Percentiles rank a stretch among this genome's conserved stretches.
Conservation (phyloP, 1,140 invertebrate species). For the Rhopalosiphum padi region DNA sequence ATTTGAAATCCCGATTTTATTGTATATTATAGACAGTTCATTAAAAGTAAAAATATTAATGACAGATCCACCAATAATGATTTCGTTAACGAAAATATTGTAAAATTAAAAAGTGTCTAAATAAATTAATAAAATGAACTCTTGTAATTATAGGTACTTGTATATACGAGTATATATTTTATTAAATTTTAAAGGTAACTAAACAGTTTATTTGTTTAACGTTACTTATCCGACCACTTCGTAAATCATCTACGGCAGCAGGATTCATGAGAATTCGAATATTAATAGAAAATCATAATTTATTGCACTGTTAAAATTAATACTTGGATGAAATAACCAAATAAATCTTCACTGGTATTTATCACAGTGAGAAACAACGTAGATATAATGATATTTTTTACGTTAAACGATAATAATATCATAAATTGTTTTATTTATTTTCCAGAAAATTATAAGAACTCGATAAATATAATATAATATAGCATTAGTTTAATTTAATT, state of each 20-base stretch:
- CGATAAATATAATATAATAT: not conserved
- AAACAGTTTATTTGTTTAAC: not conserved
- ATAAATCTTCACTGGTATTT: not conserved
- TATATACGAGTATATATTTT: not conserved
- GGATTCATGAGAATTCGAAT: not conserved
- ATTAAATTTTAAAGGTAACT: not conserved
- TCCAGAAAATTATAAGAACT: not conserved
- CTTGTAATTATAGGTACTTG: not conserved
- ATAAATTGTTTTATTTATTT: conserved; percentile 1
- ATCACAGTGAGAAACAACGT: not conserved
- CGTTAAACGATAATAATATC: not conserved
- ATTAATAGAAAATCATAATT: conserved; percentile 5
- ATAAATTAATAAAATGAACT: not conserved
- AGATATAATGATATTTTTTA: not conserved
- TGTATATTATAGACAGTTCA: not conserved
- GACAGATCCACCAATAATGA: not conserved
- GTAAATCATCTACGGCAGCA: not conserved
- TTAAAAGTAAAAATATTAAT: not conserved
- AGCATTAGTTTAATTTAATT: not conserved
- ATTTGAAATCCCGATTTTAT: not conserved
- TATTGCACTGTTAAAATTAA: not conserved
- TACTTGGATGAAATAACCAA: not conserved
- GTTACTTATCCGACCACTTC: not conserved
- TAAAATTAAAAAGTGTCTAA: not conserved
- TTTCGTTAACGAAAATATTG: not conserved